These are phyloP conservation scores for Orussus abietinus DNA, from an alignment of 1,140 invertebrate species.

Conservation along the genomic window DNA sequence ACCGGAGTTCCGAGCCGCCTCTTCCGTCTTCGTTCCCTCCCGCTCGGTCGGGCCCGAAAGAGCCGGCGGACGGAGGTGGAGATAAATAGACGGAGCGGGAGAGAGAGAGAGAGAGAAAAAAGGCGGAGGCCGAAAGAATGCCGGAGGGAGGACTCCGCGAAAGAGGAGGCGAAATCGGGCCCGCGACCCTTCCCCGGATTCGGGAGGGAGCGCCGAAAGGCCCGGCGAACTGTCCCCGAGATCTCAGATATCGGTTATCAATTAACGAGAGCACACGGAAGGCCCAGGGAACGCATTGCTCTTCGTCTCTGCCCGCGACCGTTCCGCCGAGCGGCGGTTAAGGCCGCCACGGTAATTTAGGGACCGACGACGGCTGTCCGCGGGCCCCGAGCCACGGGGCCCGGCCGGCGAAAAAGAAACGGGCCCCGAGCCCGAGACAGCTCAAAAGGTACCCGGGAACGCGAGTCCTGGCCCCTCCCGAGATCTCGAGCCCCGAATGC, in stretches of 20 bases:
- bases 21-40: constrained; percentile 16
- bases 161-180: background rate
- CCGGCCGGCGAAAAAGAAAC: constrained; percentile 2
- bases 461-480: constrained; percentile 20
- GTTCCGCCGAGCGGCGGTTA: constrained; percentile 14
- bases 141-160: background rate
- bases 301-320: constrained; percentile 24
- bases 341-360: constrained; percentile 42
- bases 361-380: constrained; percentile 37
- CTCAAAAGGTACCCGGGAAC: constrained; percentile 38
- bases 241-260: constrained; percentile 48
- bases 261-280: constrained; percentile 42
- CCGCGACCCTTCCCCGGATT: background rate
- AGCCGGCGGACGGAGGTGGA: constrained; percentile 21
- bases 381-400: constrained; percentile 1
- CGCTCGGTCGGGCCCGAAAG: constrained; percentile 21
- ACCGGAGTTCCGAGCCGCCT: constrained; percentile 11
- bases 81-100: constrained; percentile 10
- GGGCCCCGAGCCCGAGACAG: too few relatives aligned
- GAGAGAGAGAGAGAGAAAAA: constrained; percentile 1
- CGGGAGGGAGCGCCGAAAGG: background rate
- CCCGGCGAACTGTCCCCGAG: constrained; percentile 24
- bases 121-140: constrained; percentile 6
- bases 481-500: constrained; percentile 48
- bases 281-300: constrained; percentile 30